A percentile compares a stretch with the other conserved stretches of the same genome.
phyloP scores from a whole-genome alignment of 2,888 invertebrate genomes.

The Didymodactylos carnosus region DNA sequence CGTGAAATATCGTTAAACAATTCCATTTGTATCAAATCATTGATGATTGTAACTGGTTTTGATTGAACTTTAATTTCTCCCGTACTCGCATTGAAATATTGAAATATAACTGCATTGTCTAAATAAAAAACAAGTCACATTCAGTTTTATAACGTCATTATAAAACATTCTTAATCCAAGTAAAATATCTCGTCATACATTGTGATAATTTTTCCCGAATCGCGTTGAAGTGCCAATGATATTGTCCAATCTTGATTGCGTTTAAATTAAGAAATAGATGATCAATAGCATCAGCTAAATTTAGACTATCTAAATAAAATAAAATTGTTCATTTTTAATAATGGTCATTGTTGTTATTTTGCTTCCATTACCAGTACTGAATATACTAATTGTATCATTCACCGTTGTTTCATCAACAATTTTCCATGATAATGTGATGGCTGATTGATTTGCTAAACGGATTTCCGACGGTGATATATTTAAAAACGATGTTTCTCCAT shows the following conservation, averaged over 20 bases:
- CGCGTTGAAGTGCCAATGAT: slow-evolving; percentile 1
- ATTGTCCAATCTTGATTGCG: not conserved
- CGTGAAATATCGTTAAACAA: not conserved
- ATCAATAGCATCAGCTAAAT: not conserved
- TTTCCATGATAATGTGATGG: not conserved
- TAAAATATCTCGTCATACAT: too few relatives aligned
- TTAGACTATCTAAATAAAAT: not conserved
- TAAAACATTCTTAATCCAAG: too few relatives aligned
- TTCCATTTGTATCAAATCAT: not conserved
- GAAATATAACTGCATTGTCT: not conserved
- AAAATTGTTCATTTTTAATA: too few relatives aligned
- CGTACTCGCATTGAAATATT: not conserved
- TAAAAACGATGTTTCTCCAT: not conserved
- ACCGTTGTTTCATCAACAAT: not conserved
- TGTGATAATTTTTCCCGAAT: too few relatives aligned
- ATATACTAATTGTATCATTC: not conserved
- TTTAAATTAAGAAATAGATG: not conserved
- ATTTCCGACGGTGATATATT: not conserved
- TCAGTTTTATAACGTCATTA: too few relatives aligned
- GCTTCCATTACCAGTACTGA: not conserved
- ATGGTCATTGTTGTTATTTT: too few relatives aligned
- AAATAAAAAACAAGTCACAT: too few relatives aligned
- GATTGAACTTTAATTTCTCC: not conserved
- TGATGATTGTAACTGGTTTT: not conserved
- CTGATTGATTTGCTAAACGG: not conserved